Conservation (phyloP, 2,888 invertebrate species). For the Megamerina dolium region DNA sequence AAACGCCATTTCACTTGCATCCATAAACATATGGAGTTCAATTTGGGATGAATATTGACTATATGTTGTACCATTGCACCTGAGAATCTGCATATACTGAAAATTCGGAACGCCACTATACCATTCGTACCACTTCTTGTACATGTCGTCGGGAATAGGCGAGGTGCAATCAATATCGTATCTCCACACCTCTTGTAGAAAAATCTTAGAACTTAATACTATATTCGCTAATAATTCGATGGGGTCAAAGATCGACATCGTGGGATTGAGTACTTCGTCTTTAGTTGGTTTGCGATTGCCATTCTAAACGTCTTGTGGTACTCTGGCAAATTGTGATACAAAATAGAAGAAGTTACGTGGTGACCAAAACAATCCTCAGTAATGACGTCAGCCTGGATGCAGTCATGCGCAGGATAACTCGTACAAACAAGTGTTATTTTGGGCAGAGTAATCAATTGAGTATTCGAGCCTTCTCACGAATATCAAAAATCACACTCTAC, state of each 20-base stretch:
- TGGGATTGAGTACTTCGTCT: constrained; percentile 7
- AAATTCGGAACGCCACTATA: constrained; percentile 1
- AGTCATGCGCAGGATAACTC: no score
- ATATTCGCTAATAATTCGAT: constrained; percentile 13
- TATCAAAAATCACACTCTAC: no score
- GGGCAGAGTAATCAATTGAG: no score
- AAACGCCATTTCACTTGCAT: no score
- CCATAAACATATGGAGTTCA: no score
- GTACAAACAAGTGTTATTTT: no score
- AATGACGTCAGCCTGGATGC: no score
- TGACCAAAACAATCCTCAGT: constrained; percentile 12
- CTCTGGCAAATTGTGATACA: constrained; percentile 11
- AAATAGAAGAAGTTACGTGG: constrained; percentile 12
- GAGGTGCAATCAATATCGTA: no score
- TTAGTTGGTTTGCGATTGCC: constrained; percentile 13
- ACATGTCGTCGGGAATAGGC: constrained; percentile 15
- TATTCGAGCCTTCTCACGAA: no score
- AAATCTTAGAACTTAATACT: constrained; percentile 13
- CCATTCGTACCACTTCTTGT: constrained; percentile 8
- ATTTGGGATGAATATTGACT: no score
- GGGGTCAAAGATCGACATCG: no score
- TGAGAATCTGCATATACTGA: constrained; percentile 4
- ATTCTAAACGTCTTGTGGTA: constrained; percentile 10
- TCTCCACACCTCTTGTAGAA: constrained; percentile 18
- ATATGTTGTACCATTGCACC: no score